phyloP scores from a whole-genome alignment of 2,888 invertebrate genomes.

The Oxystoma pomonae region DNA sequence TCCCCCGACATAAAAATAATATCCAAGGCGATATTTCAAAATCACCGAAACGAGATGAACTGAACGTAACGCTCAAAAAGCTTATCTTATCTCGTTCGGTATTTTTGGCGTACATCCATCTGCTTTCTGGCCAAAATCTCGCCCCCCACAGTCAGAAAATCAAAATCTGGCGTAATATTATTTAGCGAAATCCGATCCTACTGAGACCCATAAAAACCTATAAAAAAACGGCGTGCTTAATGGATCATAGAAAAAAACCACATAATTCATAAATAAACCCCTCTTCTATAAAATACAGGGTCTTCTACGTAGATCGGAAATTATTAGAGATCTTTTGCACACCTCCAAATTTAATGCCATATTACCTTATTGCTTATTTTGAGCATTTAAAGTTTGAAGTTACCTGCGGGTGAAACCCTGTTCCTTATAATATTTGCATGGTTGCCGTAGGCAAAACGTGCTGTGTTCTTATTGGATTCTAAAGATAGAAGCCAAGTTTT shows the following conservation, averaged over 20 bases:
- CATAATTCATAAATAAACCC: constrained; percentile 37
- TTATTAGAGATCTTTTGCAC: too few relatives aligned
- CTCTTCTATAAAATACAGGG: too few relatives aligned
- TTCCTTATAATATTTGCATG: too few relatives aligned
- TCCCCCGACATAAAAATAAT: constrained; percentile 15
- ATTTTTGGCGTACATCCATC: constrained; percentile 24
- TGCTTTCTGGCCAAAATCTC: constrained; percentile 17
- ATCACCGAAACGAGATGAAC: constrained; percentile 19
- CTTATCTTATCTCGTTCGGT: constrained; percentile 25
- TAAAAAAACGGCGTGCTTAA: constrained; percentile 41
- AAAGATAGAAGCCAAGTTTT: too few relatives aligned
- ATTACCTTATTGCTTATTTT: too few relatives aligned
- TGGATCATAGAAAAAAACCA: constrained; percentile 45
- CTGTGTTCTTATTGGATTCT: too few relatives aligned
- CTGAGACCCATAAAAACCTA: constrained; percentile 38
- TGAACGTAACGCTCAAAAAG: neutral
- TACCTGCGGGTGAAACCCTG: too few relatives aligned
- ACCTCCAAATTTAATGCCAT: too few relatives aligned
- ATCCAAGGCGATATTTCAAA: constrained; percentile 22
- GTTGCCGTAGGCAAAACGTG: too few relatives aligned
- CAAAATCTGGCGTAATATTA: constrained; percentile 21
- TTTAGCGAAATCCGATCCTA: constrained; percentile 30
- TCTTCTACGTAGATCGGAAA: too few relatives aligned
- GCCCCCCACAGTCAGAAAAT: constrained; percentile 17
- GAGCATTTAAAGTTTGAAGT: too few relatives aligned